phyloP scores from a whole-genome alignment of 1,140 invertebrate genomes.

The Periplaneta americana region DNA sequence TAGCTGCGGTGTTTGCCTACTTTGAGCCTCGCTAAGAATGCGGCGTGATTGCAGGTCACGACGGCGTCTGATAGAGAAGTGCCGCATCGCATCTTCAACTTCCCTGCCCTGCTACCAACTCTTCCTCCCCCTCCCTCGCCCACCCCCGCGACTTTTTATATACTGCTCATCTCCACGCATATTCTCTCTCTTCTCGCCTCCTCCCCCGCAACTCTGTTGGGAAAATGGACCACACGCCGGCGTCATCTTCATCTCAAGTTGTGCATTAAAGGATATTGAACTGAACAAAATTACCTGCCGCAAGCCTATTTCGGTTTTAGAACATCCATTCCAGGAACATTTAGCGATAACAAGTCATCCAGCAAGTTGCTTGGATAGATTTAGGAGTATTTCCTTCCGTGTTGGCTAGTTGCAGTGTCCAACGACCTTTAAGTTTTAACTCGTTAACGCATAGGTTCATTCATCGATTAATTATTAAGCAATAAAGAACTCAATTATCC shows the following conservation, averaged over 20 bases:
- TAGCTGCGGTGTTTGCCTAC: not conserved
- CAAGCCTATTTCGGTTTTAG: not conserved
- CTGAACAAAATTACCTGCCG: not conserved
- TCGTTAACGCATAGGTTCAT: no score
- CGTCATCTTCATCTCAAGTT: not conserved
- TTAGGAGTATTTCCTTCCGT: no score
- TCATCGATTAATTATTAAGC: no score
- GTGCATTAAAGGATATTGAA: not conserved
- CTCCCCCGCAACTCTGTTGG: no score
- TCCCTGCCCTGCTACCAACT: no score
- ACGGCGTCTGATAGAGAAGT: not conserved
- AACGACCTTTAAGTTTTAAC: no score
- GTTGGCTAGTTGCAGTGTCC: no score
- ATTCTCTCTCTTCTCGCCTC: not conserved
- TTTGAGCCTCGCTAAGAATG: not conserved
- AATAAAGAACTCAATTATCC: no score
- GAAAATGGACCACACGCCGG: no score
- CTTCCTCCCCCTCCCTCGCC: not conserved
- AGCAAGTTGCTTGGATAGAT: no score
- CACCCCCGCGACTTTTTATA: not conserved
- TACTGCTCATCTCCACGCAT: not conserved
- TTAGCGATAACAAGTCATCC: not conserved
- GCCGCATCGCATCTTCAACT: not conserved
- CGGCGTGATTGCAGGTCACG: not conserved
- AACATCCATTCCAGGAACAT: not conserved